Conservation (phyloP, 2,797 vertebrate genomes). For the Danio tinwini region DNA sequence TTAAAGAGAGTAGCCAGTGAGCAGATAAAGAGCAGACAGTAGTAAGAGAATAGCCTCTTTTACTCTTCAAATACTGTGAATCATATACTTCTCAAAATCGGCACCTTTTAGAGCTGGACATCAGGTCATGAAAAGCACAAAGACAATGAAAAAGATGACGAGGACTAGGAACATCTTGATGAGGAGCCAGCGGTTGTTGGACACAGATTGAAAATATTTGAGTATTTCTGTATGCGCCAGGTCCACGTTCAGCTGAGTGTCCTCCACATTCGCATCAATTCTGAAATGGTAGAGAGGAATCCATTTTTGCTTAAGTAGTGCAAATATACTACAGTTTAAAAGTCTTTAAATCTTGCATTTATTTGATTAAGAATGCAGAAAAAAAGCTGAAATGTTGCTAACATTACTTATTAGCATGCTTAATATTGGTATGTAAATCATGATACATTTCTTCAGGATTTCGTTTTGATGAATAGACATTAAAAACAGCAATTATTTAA, state of each 20-base stretch:
- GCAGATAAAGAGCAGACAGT: background rate
- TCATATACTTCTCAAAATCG: background rate
- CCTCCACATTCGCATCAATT: conserved; percentile 83
- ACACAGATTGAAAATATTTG: conserved; percentile 86
- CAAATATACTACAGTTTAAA: background rate
- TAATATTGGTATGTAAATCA: no score
- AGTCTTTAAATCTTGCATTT: no score
- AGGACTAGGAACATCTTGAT: conserved; percentile 87
- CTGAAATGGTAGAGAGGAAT: conserved; percentile 58
- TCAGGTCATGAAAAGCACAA: conserved; percentile 85
- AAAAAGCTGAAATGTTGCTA: no score
- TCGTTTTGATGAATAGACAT: no score
- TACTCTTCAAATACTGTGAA: conserved; percentile 30
- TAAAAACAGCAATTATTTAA: no score
- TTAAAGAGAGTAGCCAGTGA: background rate
- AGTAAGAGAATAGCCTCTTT: background rate
- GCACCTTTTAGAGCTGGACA: background rate
- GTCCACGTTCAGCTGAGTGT: conserved; percentile 82
- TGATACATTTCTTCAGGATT: no score
- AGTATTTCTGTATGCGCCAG: conserved; percentile 83
- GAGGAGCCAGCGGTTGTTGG: conserved; percentile 85
- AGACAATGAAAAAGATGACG: conserved; percentile 84
- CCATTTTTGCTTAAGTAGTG: background rate
- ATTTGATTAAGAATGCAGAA: no score
- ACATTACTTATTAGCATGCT: no score